These are phyloP conservation scores for Neotragus pygmaeus DNA, from an alignment of 2,113 vertebrate species.

Conservation along the genomic window DNA sequence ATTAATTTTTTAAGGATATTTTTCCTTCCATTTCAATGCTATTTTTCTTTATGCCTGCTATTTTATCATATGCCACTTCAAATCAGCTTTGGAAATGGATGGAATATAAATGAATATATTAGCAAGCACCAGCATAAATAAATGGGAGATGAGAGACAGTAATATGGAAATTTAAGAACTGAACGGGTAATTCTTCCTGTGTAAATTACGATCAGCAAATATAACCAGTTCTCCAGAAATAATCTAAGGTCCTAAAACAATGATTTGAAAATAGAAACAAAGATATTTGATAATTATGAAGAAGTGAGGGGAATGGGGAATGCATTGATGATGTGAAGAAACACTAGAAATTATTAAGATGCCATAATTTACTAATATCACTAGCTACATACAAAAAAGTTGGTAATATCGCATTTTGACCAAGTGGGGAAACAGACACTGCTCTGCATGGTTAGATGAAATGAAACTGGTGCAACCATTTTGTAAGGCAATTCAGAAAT, in stretches of 20 bases:
- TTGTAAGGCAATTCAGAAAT: constrained; percentile 18
- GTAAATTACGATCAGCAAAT: constrained; percentile 60
- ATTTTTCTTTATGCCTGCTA: constrained; percentile 60
- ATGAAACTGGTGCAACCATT: not conserved
- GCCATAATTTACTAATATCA: not conserved
- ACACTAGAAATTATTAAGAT: not conserved
- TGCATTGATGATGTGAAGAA: not conserved
- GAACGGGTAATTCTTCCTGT: constrained; percentile 61
- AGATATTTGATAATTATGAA: constrained; percentile 37
- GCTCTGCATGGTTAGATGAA: not conserved
- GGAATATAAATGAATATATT: constrained; percentile 74
- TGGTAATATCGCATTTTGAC: not conserved
- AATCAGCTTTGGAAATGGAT: constrained; percentile 68
- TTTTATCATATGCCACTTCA: constrained; percentile 66
- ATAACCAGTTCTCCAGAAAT: constrained; percentile 32
- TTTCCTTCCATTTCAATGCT: constrained; percentile 52
- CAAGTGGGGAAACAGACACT: not conserved
- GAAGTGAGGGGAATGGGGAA: not conserved
- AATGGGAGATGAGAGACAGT: constrained; percentile 35
- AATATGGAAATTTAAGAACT: constrained; percentile 63
- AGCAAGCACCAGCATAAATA: constrained; percentile 59
- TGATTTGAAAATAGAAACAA: constrained; percentile 54
- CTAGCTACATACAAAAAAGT: not conserved
- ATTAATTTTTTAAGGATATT: constrained; percentile 67
- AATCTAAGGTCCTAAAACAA: constrained; percentile 50